Conservation (phyloP, 2,888 invertebrate species). For the Andrena marginata region DNA sequence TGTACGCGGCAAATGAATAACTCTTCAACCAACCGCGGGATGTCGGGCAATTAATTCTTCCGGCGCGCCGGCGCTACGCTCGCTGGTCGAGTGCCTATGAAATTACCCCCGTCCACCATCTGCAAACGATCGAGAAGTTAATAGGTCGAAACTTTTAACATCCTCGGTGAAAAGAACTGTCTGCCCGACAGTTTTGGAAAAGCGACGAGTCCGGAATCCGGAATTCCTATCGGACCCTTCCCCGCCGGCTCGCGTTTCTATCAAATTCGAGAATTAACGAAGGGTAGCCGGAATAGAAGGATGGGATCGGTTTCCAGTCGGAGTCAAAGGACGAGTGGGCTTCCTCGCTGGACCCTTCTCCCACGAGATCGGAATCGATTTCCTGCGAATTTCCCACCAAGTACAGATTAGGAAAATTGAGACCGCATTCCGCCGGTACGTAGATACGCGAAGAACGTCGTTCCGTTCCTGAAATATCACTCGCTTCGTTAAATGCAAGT, state of each 20-base stretch:
- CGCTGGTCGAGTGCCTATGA: constrained; percentile 28
- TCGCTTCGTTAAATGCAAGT: constrained; percentile 49
- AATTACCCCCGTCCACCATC: constrained; percentile 11
- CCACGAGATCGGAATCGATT: constrained; percentile 19
- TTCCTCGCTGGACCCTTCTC: background rate
- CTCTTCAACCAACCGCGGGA: constrained; percentile 37
- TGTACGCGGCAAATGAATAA: constrained; percentile 53
- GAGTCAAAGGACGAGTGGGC: background rate
- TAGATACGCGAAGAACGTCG: constrained; percentile 17
- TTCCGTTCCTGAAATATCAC: constrained; percentile 59
- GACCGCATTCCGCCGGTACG: constrained; percentile 9
- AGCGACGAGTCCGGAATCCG: background rate
- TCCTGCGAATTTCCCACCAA: constrained; percentile 13
- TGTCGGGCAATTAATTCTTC: constrained; percentile 59
- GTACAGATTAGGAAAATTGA: constrained; percentile 48
- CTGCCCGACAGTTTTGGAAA: background rate
- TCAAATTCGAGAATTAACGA: background rate
- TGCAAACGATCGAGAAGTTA: background rate
- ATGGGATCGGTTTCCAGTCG: background rate
- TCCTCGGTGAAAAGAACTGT: background rate
- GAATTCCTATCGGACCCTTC: no score
- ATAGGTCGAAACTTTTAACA: background rate
- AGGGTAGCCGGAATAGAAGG: background rate
- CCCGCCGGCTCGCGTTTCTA: background rate
- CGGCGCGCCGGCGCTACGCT: constrained; percentile 21